Conservation (phyloP, 2,797 vertebrate genomes). For the Schizothorax lantsangensis region DNA sequence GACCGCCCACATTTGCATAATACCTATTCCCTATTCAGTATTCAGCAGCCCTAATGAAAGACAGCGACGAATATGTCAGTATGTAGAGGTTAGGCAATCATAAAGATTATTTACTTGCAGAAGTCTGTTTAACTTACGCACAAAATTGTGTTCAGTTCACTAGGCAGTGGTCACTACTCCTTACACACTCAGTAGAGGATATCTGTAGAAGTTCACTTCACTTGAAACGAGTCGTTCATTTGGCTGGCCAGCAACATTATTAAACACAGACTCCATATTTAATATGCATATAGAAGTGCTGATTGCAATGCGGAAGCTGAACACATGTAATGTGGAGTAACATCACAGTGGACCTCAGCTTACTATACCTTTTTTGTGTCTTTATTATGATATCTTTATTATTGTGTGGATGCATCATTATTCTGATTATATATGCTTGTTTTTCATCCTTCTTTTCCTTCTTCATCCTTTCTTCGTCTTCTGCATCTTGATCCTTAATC, state of each 20-base stretch:
- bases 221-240: neutral
- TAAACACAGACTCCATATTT: neutral
- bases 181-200: neutral
- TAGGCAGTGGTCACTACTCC: neutral
- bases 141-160: neutral
- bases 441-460: slow-evolving; percentile 45
- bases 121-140: neutral
- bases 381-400: neutral
- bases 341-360: too few relatives aligned
- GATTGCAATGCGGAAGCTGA: neutral
- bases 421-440: neutral
- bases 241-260: neutral
- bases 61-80: too few relatives aligned
- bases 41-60: slow-evolving; percentile 16
- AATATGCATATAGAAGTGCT: neutral
- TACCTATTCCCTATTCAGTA: neutral
- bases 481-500: too few relatives aligned
- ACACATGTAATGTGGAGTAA: neutral
- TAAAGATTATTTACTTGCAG: neutral
- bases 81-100: neutral
- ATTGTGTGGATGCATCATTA: neutral
- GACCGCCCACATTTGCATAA: slow-evolving; percentile 1
- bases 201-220: neutral
- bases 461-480: slow-evolving; percentile 62
- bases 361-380: neutral